Conservation (phyloP, 1,140 invertebrate genomes). For the Trichomalopsis sarcophagae region DNA sequence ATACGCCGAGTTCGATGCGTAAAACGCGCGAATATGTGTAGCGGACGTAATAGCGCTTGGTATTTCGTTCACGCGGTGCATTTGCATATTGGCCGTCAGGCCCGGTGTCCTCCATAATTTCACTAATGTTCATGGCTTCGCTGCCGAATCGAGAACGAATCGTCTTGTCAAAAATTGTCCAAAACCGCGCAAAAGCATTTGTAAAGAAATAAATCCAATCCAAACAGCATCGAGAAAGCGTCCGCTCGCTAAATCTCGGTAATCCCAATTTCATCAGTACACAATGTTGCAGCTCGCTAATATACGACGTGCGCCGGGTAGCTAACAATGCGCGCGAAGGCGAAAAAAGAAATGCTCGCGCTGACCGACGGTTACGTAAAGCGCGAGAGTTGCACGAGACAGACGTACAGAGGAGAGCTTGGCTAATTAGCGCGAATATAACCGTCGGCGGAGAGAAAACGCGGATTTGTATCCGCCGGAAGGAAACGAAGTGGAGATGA, state of each 20-base stretch:
- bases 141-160: not conserved
- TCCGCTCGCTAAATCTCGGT: not conserved
- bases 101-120: not conserved
- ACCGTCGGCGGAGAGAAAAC: not conserved
- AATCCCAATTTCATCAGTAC: slow-evolving; percentile 5
- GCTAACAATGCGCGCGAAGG: slow-evolving; percentile 24
- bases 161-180: not conserved
- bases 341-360: slow-evolving; percentile 45
- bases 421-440: not conserved
- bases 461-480: slow-evolving; percentile 18
- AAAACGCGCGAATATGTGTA: too few relatives aligned
- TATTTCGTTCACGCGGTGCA: not conserved
- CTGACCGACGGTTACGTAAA: slow-evolving; percentile 16
- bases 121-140: not conserved
- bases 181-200: not conserved
- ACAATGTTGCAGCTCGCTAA: slow-evolving; percentile 3
- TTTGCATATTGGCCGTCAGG: not conserved
- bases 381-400: not conserved
- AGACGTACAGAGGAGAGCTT: not conserved
- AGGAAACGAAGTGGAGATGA: not conserved
- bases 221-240: slow-evolving; percentile 1
- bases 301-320: not conserved
- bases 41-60: not conserved
- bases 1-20: too few relatives aligned
- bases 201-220: too few relatives aligned